These are phyloP conservation scores for Macrophya annulata DNA, from an alignment of 2,888 invertebrate species.

Conservation along the genomic window DNA sequence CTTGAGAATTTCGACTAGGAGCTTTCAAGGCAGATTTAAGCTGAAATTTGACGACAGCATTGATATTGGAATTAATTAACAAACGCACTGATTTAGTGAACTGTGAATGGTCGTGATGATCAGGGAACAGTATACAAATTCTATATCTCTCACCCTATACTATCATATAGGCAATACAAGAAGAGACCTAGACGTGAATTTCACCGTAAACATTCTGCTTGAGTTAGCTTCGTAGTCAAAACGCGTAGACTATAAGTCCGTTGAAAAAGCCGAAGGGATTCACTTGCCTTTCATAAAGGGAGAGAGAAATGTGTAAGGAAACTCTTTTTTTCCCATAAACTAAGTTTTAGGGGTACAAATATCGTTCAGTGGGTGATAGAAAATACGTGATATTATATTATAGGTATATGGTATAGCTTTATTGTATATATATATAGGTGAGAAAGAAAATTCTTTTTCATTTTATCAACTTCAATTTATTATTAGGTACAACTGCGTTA, in stretches of 20 bases:
- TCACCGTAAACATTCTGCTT: neutral
- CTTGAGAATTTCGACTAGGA: neutral
- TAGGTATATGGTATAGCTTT: neutral
- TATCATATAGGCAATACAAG: neutral
- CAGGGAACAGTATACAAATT: neutral
- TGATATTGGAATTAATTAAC: neutral
- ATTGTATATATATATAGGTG: neutral
- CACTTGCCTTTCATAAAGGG: neutral
- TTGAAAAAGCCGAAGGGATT: slow-evolving; percentile 7
- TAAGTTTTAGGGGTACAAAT: neutral
- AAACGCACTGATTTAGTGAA: neutral
- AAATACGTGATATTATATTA: neutral
- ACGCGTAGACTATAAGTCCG: slow-evolving; percentile 11
- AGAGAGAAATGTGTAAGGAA: neutral
- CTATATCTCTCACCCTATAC: neutral
- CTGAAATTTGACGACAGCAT: neutral
- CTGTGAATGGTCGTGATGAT: neutral
- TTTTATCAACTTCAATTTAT: neutral
- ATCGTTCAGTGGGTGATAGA: neutral
- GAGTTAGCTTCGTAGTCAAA: slow-evolving; percentile 28
- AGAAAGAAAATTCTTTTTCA: neutral
- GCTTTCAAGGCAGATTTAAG: neutral
- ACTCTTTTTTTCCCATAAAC: slow-evolving; percentile 2
- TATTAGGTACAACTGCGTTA: neutral
- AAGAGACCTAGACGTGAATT: neutral